These are phyloP conservation scores for Eurois occulta DNA, from an alignment of 2,888 invertebrate genomes.

Conservation along the genomic window DNA sequence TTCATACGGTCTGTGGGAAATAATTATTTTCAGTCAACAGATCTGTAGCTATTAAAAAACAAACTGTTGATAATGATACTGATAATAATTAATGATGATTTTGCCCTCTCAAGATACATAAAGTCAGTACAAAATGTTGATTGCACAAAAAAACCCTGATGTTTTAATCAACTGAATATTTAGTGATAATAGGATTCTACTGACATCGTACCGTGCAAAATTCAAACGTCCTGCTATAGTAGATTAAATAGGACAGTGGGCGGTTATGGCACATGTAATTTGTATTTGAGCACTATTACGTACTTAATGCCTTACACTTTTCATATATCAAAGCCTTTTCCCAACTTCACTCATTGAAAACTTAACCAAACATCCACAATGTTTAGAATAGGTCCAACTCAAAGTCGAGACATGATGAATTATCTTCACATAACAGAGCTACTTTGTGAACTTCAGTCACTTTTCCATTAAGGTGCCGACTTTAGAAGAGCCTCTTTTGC, in stretches of 20 bases:
- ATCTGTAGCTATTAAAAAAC: not conserved
- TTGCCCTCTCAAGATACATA: not conserved
- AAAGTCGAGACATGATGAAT: conserved; percentile 51
- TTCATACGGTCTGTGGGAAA: not conserved
- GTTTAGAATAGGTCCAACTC: conserved; percentile 14
- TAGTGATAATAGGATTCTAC: not conserved
- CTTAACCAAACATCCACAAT: conserved; percentile 3
- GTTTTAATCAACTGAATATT: not conserved
- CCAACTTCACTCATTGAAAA: conserved; percentile 5
- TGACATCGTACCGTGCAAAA: not conserved
- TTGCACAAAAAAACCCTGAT: not conserved
- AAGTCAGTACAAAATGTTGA: not conserved
- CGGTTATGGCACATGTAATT: not conserved
- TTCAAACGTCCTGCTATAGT: not conserved
- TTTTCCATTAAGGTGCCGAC: conserved; percentile 61
- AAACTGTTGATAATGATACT: not conserved
- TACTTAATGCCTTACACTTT: not conserved
- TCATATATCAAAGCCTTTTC: not conserved
- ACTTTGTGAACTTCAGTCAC: conserved; percentile 57
- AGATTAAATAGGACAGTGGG: not conserved
- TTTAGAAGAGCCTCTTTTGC: conserved; percentile 42
- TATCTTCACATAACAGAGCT: conserved; percentile 49
- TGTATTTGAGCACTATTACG: not conserved
- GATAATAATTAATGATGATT: not conserved
- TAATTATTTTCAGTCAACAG: no score